Evolutionary conservation across 1,140 invertebrate species (phyloP), one percentile per base, ranked within the genome.

Genomic region (Trichonephila clavata): DNA sequence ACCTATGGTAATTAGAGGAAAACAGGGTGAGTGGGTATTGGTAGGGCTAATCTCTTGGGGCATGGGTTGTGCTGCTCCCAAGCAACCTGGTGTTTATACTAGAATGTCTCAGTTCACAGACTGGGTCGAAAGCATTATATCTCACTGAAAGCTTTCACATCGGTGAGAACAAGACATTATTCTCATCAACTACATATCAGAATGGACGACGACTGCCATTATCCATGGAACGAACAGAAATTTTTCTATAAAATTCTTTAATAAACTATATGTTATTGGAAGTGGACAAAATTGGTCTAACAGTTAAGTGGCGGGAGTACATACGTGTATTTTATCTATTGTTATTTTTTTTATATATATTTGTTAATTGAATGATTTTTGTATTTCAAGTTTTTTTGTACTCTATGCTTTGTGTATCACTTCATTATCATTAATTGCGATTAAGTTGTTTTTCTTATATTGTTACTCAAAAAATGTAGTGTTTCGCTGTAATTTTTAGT

Each of bases 41-140:
- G 98, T 98, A 0, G 98, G 98, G 2, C 98, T 99, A 94, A 99
- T 99, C 94, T 98, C 98, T 93, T 99, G 98, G 98, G 98, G 98
- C 13, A 98, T 98, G 95, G 98, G 98, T 18, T 99, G 98, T 95
- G 98, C 98, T 0, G 98, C 98, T 95, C 97, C 98, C 1, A 98
- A 98, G 95, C 96, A 98, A 77, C 98, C 98, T 0, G 98, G 98
- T 0, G 98, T 99, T 60, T 98, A 98, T 95, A 99, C 98, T 8
- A 97, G 98, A 95, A 98, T 99, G 96, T 98, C 98, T 7, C 98
- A 98, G 96, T 99, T 98, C 95, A 98, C 98, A 39, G 97, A 98
- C 20, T 99, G 98, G 98, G 98, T 99, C 2, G 59, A 93, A 3
- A 21, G 63, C 27, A 94, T 86, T 27, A 92, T 92, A 4, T 8